phyloP scores from a whole-genome alignment of 1,140 invertebrate genomes.

The Cephus cinctus region DNA sequence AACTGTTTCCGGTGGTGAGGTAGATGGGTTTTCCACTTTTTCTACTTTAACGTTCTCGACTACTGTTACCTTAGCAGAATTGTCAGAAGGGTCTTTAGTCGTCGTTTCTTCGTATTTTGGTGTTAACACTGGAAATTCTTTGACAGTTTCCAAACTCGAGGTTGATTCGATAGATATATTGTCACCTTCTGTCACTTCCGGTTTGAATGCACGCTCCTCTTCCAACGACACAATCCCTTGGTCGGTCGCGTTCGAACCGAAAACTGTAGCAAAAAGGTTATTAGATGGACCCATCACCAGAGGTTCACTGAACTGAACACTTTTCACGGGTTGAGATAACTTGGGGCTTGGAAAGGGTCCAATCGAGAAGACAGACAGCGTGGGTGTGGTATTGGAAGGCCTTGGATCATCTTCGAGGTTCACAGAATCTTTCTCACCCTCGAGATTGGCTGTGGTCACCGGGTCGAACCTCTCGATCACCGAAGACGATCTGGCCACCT shows the following conservation, averaged over 20 bases:
- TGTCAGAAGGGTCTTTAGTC: neutral
- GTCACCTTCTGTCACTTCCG: conserved; percentile 29
- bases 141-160: conserved; percentile 27
- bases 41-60: conserved; percentile 5
- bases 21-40: conserved; percentile 28
- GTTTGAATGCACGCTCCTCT: neutral
- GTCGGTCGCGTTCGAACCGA: conserved; percentile 8
- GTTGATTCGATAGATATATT: conserved; percentile 23
- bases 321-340: conserved; percentile 19
- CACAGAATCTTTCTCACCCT: conserved; percentile 29
- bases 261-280: conserved; percentile 21
- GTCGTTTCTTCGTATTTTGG: neutral
- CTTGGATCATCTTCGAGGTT: conserved; percentile 35
- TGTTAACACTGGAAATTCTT: conserved; percentile 28
- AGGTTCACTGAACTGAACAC: conserved; percentile 41
- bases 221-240: no score
- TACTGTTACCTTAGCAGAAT: conserved; percentile 5
- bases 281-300: conserved; percentile 32
- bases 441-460: conserved; percentile 18
- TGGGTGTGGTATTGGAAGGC: conserved; percentile 11
- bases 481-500: no score
- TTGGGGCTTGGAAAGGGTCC: conserved; percentile 34
- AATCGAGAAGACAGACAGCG: conserved; percentile 41
- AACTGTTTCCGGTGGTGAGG: conserved; percentile 5
- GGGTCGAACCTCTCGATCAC: no score